Evolutionary conservation across 1,140 invertebrate species (phyloP).

Genomic region (Drosophila serrata): DNA sequence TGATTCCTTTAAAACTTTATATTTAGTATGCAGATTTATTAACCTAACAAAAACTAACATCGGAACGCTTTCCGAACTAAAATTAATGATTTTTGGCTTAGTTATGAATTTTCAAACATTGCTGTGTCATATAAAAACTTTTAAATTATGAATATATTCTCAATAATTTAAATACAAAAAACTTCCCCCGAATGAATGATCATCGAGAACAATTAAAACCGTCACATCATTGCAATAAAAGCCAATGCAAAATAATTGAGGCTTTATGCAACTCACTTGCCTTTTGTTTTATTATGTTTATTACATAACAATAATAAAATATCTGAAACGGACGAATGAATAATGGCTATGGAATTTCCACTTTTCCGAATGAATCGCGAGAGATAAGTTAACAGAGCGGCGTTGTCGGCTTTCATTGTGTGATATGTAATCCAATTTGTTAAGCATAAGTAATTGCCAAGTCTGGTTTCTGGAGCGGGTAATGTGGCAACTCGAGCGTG

Average conservation of each 20-base stretch:
- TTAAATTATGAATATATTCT: too few relatives aligned
- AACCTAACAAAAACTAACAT: too few relatives aligned
- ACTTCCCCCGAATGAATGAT: not conserved
- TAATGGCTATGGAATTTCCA: slow-evolving; percentile 24
- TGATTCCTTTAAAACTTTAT: too few relatives aligned
- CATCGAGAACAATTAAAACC: not conserved
- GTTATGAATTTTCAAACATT: too few relatives aligned
- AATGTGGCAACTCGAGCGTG: slow-evolving; percentile 44
- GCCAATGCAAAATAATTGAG: not conserved
- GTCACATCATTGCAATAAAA: not conserved
- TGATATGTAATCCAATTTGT: slow-evolving; percentile 53
- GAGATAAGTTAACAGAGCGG: slow-evolving; percentile 22
- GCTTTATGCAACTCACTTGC: not conserved
- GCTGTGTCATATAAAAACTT: too few relatives aligned
- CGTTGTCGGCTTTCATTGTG: slow-evolving; percentile 14
- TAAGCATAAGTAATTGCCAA: slow-evolving; percentile 55
- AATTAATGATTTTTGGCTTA: too few relatives aligned
- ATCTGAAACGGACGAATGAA: slow-evolving; percentile 8
- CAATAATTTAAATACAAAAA: not conserved
- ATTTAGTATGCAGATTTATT: too few relatives aligned
- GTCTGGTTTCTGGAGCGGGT: slow-evolving; percentile 16
- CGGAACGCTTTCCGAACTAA: too few relatives aligned
- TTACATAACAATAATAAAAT: slow-evolving; percentile 14
- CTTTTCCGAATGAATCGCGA: slow-evolving; percentile 42
- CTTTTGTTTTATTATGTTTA: slow-evolving; percentile 6